A percentile compares a stretch with the other conserved stretches of the same genome.
Conservation (phyloP, 2,888 invertebrate species). For the Drosophila atripex region DNA sequence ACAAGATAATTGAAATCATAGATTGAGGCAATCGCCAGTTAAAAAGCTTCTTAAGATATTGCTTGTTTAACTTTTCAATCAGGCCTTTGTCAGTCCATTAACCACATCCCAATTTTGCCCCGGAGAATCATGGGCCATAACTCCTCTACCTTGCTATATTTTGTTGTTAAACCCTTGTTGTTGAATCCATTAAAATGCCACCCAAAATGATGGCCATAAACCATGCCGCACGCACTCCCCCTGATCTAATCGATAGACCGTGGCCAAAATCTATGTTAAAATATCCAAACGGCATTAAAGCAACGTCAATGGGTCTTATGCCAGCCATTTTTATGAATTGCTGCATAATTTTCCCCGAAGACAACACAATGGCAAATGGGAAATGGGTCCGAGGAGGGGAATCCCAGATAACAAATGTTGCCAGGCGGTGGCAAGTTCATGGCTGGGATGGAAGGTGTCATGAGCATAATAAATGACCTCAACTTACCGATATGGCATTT, state of each 20-base stretch:
- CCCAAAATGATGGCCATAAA: constrained; percentile 42
- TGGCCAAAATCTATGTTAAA: constrained; percentile 56
- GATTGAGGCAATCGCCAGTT: background rate
- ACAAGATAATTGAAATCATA: constrained; percentile 18
- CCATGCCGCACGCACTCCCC: constrained; percentile 7
- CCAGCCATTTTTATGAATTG: constrained; percentile 72
- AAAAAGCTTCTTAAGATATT: background rate
- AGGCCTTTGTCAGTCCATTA: constrained; percentile 16
- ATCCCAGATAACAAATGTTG: constrained; percentile 63
- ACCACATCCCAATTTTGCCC: background rate
- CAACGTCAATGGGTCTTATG: constrained; percentile 20
- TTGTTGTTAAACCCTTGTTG: background rate
- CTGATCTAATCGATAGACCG: constrained; percentile 57
- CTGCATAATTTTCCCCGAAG: constrained; percentile 69
- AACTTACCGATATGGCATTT: constrained; percentile 70
- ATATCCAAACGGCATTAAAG: constrained; percentile 48
- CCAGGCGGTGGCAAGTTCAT: constrained; percentile 37
- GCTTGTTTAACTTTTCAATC: constrained; percentile 8
- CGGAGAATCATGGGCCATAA: background rate
- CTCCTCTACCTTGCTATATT: constrained; percentile 5
- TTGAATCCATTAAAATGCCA: constrained; percentile 41
- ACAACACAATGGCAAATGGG: constrained; percentile 51
- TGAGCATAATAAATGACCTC: constrained; percentile 74
- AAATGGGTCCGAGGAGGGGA: constrained; percentile 11
- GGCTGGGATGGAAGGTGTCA: constrained; percentile 67